Base-by-base conservation (phyloP, 2,888 invertebrate species). In the Dicycla oo region DNA sequence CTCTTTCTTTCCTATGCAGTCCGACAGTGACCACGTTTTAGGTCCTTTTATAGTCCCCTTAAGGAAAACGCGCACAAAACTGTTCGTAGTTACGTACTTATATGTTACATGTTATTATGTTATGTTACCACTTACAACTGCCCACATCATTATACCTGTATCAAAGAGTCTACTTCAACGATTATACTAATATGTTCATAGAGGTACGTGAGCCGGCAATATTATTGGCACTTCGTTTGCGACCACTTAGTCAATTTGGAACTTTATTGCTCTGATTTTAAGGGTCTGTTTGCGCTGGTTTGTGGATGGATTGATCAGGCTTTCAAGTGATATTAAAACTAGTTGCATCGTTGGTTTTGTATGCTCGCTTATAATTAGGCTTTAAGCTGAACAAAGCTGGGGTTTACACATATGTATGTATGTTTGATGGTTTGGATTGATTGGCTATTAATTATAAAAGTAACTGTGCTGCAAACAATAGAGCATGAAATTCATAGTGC, bases 281-380 rank as follows among this genome's bases (percentile, higher is more conserved):
- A 60, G 66, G 47, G n/a, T 23, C 20, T 26, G 8, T 69, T 80
- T 80, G 20, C 26, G 10, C 34, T 54, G 23, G 30, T 18, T 30
- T 43, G 8, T 13, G 13, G 15, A 11, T 60, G 38, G 30, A 34
- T 47, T 45, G 47, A 80, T 83, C 58, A 23, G 58, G 58, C 65
- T 80, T 69, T 80, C 43, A 60, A 60, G 63, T 61, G 47, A 64
- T 83, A 83, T 75, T 81, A 75, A 67, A 75, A 69, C 81, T 75
- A 84, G 81, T 84, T 80, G 69, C 81, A 75, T 75, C 60, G 58
- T 18, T 80, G 84, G 75, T 58, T 80, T 60, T 80, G 53, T 74
- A 45, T 80, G 68, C n/a, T 64, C 49, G 43, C 77, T 49, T 75
- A 47, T 53, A 75, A 57, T 3, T 74, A 57, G 45, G 30, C 45